These are phyloP conservation scores for Pseudolycoriella hygida DNA, from an alignment of 2,888 invertebrate species.

Conservation along the genomic window DNA sequence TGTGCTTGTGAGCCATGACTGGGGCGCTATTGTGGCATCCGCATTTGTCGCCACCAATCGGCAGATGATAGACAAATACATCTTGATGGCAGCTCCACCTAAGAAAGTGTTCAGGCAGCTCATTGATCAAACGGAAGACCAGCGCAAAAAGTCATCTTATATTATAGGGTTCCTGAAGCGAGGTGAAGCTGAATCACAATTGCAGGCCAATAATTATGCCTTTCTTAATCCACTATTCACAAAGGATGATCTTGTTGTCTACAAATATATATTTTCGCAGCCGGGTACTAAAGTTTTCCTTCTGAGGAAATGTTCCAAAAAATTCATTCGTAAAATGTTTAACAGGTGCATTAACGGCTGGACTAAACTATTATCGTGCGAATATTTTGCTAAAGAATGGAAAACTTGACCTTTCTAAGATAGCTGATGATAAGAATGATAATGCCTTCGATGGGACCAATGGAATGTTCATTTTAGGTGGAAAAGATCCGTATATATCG, in stretches of 20 bases:
- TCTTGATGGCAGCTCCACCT: slow-evolving; percentile 37
- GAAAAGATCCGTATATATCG: slow-evolving; percentile 29
- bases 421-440: slow-evolving; percentile 11
- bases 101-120: slow-evolving; percentile 28
- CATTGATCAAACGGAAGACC: slow-evolving; percentile 25
- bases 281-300: slow-evolving; percentile 9
- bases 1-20: slow-evolving; percentile 45
- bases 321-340: slow-evolving; percentile 12
- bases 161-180: slow-evolving; percentile 38
- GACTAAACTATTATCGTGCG: slow-evolving; percentile 39
- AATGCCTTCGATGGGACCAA: slow-evolving; percentile 21
- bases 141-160: slow-evolving; percentile 36
- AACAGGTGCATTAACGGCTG: slow-evolving; percentile 34
- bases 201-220: slow-evolving; percentile 29
- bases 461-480: slow-evolving; percentile 29
- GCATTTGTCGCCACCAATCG: slow-evolving; percentile 34
- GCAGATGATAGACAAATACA: slow-evolving; percentile 33
- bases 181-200: slow-evolving; percentile 33
- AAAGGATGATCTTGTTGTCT: slow-evolving; percentile 35
- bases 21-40: slow-evolving; percentile 45
- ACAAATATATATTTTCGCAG: slow-evolving; percentile 38
- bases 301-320: neutral
- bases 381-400: slow-evolving; percentile 20
- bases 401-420: slow-evolving; percentile 15
- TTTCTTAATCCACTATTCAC: slow-evolving; percentile 24